Conservation (phyloP, 2,888 invertebrate genomes). For the Cylindroiulus punctatus region DNA sequence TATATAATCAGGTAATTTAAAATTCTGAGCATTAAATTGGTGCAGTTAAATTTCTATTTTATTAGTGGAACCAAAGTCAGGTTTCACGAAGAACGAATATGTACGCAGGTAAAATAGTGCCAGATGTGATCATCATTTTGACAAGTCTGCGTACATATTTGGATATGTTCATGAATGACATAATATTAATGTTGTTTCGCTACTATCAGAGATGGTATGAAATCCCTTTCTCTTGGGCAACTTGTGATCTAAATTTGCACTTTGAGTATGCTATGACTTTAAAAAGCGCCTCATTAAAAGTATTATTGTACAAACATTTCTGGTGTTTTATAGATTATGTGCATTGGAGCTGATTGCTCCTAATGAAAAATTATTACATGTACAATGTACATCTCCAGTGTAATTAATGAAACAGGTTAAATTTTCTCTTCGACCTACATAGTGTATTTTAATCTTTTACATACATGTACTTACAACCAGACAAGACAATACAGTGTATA, state of each 20-base stretch:
- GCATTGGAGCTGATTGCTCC: background rate
- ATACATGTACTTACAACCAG: background rate
- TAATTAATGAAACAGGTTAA: background rate
- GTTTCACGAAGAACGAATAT: too few relatives aligned
- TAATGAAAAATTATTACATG: background rate
- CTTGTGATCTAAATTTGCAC: background rate
- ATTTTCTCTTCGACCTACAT: background rate
- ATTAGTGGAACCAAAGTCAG: too few relatives aligned
- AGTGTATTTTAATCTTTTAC: background rate
- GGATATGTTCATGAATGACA: background rate
- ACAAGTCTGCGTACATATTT: background rate
- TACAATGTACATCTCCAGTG: too few relatives aligned
- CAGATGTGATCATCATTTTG: too few relatives aligned
- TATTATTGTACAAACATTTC: background rate
- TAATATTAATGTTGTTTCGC: too few relatives aligned
- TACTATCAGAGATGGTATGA: background rate
- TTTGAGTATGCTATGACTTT: background rate
- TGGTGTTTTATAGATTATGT: background rate
- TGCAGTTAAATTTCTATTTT: too few relatives aligned
- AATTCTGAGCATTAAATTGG: background rate
- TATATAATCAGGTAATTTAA: background rate
- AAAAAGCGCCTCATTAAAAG: background rate
- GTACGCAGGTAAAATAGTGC: too few relatives aligned
- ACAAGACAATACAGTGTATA: background rate
- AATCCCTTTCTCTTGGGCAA: too few relatives aligned